Percentiles rank a stretch among this genome's conserved stretches.
These are phyloP conservation scores for Rhynchotus rufescens DNA, from an alignment of 2,797 vertebrate genomes.

Conservation along the genomic window DNA sequence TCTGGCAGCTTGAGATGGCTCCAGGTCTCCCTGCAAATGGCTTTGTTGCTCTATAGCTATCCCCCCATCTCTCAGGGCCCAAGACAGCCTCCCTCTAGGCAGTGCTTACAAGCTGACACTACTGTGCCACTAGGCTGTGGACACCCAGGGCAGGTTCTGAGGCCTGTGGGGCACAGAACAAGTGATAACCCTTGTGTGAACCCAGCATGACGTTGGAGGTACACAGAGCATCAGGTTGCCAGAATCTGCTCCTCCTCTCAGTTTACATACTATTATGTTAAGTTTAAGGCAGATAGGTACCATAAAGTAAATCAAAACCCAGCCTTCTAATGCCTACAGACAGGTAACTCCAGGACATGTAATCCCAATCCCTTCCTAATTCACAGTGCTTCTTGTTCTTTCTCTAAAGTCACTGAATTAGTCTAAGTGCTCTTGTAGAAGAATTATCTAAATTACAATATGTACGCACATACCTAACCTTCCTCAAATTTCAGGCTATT, in stretches of 20 bases:
- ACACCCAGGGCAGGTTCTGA: neutral
- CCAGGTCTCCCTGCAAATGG: neutral
- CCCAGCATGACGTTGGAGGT: neutral
- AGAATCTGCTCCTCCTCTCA: neutral
- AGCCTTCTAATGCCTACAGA: neutral
- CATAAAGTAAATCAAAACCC: neutral
- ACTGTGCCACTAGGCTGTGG: neutral
- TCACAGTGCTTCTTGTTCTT: neutral
- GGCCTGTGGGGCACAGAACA: neutral
- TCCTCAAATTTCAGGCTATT: accelerated
- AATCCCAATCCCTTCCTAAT: neutral
- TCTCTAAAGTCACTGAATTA: neutral
- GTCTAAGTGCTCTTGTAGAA: neutral
- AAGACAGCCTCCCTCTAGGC: neutral
- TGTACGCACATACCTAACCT: neutral
- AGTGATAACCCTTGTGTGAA: neutral
- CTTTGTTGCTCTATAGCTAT: neutral
- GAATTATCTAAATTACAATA: neutral
- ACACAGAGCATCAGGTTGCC: neutral
- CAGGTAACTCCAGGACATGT: neutral
- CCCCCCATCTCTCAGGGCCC: no score
- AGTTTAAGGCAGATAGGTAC: neutral
- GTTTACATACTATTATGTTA: neutral
- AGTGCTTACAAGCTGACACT: neutral
- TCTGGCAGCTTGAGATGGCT: neutral